Evolutionary conservation across 1,140 invertebrate genomes (phyloP).

Genomic region (Diorhabda elongata): DNA sequence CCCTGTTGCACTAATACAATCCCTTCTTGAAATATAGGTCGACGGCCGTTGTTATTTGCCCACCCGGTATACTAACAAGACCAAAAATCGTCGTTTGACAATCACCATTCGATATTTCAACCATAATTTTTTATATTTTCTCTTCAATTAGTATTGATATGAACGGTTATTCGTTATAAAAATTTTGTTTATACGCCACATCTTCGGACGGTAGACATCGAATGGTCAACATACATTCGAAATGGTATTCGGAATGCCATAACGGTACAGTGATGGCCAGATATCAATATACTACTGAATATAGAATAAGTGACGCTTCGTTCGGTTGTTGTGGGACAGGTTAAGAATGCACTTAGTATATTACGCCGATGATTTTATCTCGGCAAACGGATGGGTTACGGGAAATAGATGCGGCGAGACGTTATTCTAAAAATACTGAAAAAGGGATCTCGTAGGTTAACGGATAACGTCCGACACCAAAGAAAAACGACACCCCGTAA

Average conservation of each 20-base stretch:
- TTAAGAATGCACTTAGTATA: neutral
- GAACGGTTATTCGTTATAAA: too few relatives aligned
- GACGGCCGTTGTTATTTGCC: too few relatives aligned
- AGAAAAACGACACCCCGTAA: neutral
- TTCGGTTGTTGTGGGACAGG: neutral
- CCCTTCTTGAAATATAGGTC: too few relatives aligned
- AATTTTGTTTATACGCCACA: too few relatives aligned
- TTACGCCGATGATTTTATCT: neutral
- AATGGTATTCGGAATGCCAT: neutral
- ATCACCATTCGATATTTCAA: too few relatives aligned
- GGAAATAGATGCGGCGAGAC: neutral
- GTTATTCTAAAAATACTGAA: neutral
- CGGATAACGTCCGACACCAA: neutral
- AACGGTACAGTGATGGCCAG: neutral
- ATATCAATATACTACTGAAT: constrained; percentile 1
- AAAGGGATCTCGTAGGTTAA: neutral
- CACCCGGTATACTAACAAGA: too few relatives aligned
- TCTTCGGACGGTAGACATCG: too few relatives aligned
- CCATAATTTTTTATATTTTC: too few relatives aligned
- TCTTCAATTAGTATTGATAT: too few relatives aligned
- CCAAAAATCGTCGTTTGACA: too few relatives aligned
- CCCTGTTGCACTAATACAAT: too few relatives aligned
- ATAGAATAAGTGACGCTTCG: neutral
- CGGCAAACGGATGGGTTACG: neutral
- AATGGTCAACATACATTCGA: neutral